Evolutionary conservation across 2,113 vertebrate species (phyloP).

Genomic region (Epinephelus moara): DNA sequence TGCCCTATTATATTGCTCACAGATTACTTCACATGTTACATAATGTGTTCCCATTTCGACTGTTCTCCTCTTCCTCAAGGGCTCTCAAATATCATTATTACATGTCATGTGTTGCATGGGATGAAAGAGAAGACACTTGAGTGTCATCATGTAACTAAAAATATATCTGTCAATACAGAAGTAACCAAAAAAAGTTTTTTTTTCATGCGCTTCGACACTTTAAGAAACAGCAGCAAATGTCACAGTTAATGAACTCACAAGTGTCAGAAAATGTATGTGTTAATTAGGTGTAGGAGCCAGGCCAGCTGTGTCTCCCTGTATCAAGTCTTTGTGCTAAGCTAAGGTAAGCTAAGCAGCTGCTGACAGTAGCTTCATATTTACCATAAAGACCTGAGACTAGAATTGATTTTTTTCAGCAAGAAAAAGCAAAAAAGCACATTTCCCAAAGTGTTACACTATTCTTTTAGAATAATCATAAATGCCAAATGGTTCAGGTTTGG

Average conservation of each 20-base stretch:
- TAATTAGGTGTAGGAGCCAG: neutral
- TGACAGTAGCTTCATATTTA: neutral
- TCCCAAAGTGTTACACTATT: neutral
- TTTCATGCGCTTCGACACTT: neutral
- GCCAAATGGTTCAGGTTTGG: neutral
- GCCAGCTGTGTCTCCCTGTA: neutral
- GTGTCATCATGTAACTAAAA: conserved; percentile 7
- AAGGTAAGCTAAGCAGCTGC: neutral
- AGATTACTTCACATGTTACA: conserved; percentile 65
- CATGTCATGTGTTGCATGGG: neutral
- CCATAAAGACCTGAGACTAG: neutral
- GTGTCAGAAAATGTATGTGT: neutral
- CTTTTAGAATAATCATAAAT: neutral
- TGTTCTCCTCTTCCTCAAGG: conserved; percentile 29
- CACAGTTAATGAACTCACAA: neutral
- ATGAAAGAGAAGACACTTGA: conserved; percentile 38
- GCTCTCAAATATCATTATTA: conserved; percentile 53
- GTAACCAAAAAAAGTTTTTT: neutral
- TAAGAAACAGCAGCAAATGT: neutral
- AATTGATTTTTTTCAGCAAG: neutral
- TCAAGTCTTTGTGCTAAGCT: neutral
- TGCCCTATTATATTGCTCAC: conserved; percentile 51
- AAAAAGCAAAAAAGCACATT: neutral
- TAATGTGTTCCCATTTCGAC: conserved; percentile 57
- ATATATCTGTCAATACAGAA: neutral